phyloP scores from a whole-genome alignment of 2,888 invertebrate species.

The Glaucopsyche alexis region DNA sequence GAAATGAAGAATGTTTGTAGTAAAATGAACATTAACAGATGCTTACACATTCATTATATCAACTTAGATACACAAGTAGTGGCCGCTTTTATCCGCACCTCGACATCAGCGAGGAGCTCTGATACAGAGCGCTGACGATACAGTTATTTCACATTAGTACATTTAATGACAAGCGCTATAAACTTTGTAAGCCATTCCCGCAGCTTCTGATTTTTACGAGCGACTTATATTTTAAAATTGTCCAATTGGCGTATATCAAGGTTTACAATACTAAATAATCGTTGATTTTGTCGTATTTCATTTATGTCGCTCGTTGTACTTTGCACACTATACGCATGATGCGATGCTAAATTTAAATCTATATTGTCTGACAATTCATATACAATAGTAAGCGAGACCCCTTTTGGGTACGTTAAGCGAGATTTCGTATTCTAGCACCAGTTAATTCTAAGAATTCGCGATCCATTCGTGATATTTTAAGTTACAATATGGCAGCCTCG shows the following conservation, averaged over 20 bases:
- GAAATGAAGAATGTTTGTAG: too few relatives aligned
- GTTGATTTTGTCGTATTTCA: background rate
- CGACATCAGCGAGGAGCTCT: conserved; percentile 58
- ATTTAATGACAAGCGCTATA: conserved; percentile 69
- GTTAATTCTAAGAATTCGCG: conserved; percentile 32
- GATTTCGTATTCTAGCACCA: conserved; percentile 39
- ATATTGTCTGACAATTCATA: conserved; percentile 27
- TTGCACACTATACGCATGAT: background rate
- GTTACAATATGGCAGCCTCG: conserved; percentile 18
- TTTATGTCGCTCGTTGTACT: background rate
- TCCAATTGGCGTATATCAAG: conserved; percentile 7
- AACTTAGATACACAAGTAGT: conserved; percentile 40
- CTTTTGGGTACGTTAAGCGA: conserved; percentile 32
- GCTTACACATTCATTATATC: background rate
- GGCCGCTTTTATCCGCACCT: conserved; percentile 61
- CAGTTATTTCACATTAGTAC: conserved; percentile 41
- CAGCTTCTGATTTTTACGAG: background rate
- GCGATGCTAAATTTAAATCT: conserved; percentile 26
- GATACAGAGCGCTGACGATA: conserved; percentile 69
- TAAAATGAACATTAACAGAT: too few relatives aligned
- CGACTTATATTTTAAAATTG: background rate
- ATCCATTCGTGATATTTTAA: background rate
- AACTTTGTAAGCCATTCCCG: conserved; percentile 43
- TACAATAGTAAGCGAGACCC: conserved; percentile 11
- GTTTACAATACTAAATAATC: background rate